A percentile compares a stretch with the other conserved stretches of the same genome.
Evolutionary conservation across 2,797 vertebrate species (phyloP).

Genomic region (Yasuhikotakia modesta): DNA sequence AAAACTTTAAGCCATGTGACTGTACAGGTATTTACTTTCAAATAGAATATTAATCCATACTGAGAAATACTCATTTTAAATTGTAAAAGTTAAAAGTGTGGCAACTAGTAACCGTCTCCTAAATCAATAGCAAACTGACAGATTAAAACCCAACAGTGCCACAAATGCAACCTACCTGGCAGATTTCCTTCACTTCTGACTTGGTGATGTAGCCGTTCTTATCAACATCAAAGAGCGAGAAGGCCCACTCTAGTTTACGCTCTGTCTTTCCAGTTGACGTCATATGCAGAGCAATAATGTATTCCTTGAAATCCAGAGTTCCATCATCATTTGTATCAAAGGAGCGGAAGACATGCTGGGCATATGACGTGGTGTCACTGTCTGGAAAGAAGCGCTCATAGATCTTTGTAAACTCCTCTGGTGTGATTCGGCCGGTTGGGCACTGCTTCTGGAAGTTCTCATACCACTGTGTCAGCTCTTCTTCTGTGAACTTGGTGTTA

Average conservation of each 20-base stretch:
- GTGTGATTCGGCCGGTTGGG: conserved; percentile 77
- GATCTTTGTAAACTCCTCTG: conserved; percentile 79
- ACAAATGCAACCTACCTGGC: conserved; percentile 71
- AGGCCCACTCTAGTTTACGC: conserved; percentile 83
- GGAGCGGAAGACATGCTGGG: conserved; percentile 81
- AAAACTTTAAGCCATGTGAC: too few relatives aligned
- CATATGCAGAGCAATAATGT: conserved; percentile 84
- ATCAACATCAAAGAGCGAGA: conserved; percentile 83
- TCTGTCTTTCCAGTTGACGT: conserved; percentile 80
- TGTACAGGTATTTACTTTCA: too few relatives aligned
- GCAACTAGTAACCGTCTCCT: too few relatives aligned
- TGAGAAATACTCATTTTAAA: too few relatives aligned
- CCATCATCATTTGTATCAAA: conserved; percentile 84
- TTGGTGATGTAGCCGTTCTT: conserved; percentile 85
- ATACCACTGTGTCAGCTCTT: conserved; percentile 80
- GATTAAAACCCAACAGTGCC: neutral
- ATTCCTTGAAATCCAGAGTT: conserved; percentile 84
- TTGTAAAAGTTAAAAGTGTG: too few relatives aligned
- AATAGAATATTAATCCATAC: too few relatives aligned
- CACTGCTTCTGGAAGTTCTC: conserved; percentile 83
- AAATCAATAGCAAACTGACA: too few relatives aligned
- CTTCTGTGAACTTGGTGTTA: conserved; percentile 76
- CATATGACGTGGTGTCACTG: conserved; percentile 78
- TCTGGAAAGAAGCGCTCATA: conserved; percentile 81
- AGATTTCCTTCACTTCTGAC: conserved; percentile 80